Evolutionary conservation across 1,140 invertebrate species (phyloP).

Genomic region (Nomia melanderi): DNA sequence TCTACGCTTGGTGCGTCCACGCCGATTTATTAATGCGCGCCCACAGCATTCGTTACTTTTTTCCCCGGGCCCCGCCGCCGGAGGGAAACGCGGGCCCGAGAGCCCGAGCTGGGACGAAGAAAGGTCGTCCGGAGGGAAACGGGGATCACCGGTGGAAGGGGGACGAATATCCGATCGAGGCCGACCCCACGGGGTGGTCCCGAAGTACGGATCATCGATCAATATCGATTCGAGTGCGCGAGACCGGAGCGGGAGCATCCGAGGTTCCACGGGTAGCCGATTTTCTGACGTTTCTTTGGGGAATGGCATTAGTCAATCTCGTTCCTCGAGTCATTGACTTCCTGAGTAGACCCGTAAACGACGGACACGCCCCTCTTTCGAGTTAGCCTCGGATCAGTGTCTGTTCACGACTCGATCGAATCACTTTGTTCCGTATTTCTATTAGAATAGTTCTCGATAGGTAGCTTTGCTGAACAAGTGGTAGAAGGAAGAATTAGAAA

Average conservation of each 20-base stretch:
- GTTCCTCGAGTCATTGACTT: background rate
- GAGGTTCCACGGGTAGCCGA: background rate
- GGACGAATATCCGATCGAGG: conserved; percentile 15
- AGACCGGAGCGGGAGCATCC: background rate
- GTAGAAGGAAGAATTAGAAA: no score
- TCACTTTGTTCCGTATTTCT: no score
- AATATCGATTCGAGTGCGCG: background rate
- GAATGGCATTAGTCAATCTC: no score
- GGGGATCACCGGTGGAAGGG: background rate
- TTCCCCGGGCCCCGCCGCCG: conserved; percentile 16
- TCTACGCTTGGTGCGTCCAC: conserved; percentile 66
- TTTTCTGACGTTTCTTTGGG: no score
- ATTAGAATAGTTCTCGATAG: no score
- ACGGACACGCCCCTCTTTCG: no score
- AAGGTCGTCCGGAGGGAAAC: background rate
- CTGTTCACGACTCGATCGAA: no score
- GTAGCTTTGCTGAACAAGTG: no score
- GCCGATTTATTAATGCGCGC: conserved; percentile 72
- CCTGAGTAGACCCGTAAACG: no score
- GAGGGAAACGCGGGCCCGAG: conserved; percentile 21
- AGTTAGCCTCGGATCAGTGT: no score
- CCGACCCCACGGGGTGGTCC: conserved; percentile 45
- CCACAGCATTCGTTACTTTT: conserved; percentile 65
- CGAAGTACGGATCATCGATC: conserved; percentile 34
- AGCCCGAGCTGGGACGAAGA: no score